phyloP scores from a whole-genome alignment of 2,797 vertebrate species.

The Smutsia temminckii region DNA sequence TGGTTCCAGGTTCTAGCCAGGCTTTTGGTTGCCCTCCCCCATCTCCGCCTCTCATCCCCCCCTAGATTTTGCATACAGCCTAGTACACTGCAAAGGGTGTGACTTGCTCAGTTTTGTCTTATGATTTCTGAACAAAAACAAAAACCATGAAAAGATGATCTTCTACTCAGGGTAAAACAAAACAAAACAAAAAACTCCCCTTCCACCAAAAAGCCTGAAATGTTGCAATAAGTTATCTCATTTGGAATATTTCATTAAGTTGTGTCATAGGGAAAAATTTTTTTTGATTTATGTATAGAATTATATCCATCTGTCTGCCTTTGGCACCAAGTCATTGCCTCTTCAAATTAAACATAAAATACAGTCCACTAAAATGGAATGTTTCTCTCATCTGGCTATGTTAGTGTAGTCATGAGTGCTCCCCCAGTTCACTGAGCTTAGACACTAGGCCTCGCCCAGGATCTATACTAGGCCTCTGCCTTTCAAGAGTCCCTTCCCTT shows the following conservation, averaged over 20 bases:
- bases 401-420: slow-evolving; percentile 71
- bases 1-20: slow-evolving; percentile 48
- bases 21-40: slow-evolving; percentile 23
- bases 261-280: slow-evolving; percentile 80
- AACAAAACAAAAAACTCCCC: slow-evolving; percentile 82
- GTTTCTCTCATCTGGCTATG: slow-evolving; percentile 72
- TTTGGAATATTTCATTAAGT: slow-evolving; percentile 86
- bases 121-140: slow-evolving; percentile 75
- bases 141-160: slow-evolving; percentile 65
- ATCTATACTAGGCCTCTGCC: slow-evolving; percentile 16
- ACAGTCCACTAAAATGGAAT: slow-evolving; percentile 58
- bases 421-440: slow-evolving; percentile 17
- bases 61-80: slow-evolving; percentile 67
- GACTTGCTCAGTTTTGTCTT: slow-evolving; percentile 61
- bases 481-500: background rate
- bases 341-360: slow-evolving; percentile 80
- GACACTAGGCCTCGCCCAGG: slow-evolving; percentile 19
- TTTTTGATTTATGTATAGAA: slow-evolving; percentile 81
- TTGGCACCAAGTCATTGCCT: slow-evolving; percentile 81
- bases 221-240: slow-evolving; percentile 87
- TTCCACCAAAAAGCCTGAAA: slow-evolving; percentile 88
- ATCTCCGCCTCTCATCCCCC: background rate
- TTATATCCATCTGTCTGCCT: slow-evolving; percentile 83
- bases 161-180: slow-evolving; percentile 88
- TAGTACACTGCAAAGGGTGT: slow-evolving; percentile 72